These are phyloP conservation scores for Leptinotarsa defecta DNA, from an alignment of 1,140 invertebrate genomes.

Conservation along the genomic window DNA sequence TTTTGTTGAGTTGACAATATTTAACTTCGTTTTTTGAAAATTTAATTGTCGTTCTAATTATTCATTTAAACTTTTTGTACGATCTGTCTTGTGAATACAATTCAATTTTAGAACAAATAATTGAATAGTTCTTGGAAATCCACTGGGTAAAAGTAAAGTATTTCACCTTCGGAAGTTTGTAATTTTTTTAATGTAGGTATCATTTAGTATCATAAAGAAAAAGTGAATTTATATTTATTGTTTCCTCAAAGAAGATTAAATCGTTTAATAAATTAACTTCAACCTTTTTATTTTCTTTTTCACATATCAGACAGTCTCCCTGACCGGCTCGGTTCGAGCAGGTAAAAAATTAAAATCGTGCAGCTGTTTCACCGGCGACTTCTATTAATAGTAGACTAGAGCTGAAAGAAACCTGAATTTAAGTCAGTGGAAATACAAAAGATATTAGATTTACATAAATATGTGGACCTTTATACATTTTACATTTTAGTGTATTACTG, in stretches of 20 bases:
- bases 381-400: background rate
- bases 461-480: no score
- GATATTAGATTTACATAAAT: background rate
- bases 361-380: background rate
- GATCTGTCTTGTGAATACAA: no score
- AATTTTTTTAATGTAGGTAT: background rate
- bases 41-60: no score
- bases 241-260: slow-evolving; percentile 2
- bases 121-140: no score
- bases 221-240: background rate
- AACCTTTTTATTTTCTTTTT: slow-evolving; percentile 1
- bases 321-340: background rate
- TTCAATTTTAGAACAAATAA: no score
- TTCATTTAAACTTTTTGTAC: no score
- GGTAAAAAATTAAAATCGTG: background rate
- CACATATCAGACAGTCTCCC: background rate
- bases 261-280: background rate
- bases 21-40: no score
- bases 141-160: no score
- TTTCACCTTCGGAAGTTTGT: background rate
- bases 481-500: no score
- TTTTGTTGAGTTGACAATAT: no score
- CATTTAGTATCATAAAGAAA: background rate
- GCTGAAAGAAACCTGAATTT: background rate
- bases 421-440: background rate